Evolutionary conservation across 2,888 invertebrate species (phyloP), one percentile per base, ranked within the genome.

Genomic region (Mechanitis mazaeus): DNA sequence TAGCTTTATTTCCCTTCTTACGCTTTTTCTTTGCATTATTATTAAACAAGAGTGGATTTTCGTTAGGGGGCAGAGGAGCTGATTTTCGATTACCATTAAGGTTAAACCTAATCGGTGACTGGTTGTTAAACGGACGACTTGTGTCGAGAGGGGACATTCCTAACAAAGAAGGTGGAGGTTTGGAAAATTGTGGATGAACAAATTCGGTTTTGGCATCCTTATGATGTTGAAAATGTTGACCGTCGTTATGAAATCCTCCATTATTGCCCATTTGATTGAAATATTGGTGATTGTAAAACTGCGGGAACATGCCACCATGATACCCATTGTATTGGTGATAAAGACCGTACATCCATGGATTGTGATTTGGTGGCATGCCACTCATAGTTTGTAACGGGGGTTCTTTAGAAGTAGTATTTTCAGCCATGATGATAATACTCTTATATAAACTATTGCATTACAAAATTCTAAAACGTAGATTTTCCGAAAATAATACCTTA

Each of bases 1-100:
- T 91, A 70, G 92, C 92, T 75, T 93, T 93, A 74, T 94, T 94
- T 67, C 71, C 73, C 69, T 93, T 92, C 84, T 94, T 95, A 59
- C 94, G 92, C 78, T 95, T 95, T 85, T 94, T 95, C 87, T 95
- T 95, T 1, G 92, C 91, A 62, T 91, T 92, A 71, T 75, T 83
- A 68, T 83, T 88, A 31, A 65, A 72, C 64, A 85, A 72, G 31
- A 90, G 81, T 54, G 88, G 90, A 72, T 87, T 90, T 73, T 86
- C 89, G 69, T 80, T 85, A 33, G 78, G 72, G 56, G 81, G 79
- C 66, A 85, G 71, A n/a, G 86, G 87, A 64, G 84, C 73, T 64
- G 85, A 78, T 73, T 88, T 89, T 66, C 83, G 80, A 64, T 80
- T 75, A 63, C 78, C 84, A 68, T 87, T 88, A 3, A 90, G 75